Base-by-base conservation (phyloP, 2,888 invertebrate species). In the Myopa tessellatipennis region DNA sequence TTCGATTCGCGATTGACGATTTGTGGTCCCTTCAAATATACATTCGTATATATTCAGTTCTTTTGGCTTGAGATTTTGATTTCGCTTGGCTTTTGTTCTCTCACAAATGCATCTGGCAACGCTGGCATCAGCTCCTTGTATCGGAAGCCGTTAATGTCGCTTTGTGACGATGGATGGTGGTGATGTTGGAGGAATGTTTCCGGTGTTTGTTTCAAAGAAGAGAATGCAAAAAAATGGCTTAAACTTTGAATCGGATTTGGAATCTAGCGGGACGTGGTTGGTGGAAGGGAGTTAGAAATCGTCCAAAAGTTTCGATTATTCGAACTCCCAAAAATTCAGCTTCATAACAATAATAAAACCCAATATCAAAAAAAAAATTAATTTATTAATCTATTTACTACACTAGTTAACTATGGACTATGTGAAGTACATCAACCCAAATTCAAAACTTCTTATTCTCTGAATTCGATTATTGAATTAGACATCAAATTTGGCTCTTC, bases 101-200 rank as follows among this genome's bases (percentile, higher is more conserved):
- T 82, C 81, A 82, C 82, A 82, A 82, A 82, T 83, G 82, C 82
- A 81, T 83, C 82, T 82, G 81, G 82, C 81, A 80, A 80, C 80
- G 5, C 16, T 26, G 45, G 50, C 14, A 50, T 10, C 50, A 8
- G 50, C 50, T 50, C 8, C 14, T 50, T 14, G 50, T 50, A 50
- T 50, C 8, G 14, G 50, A 50, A 50, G 50, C 14, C 14, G 1
- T 50, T 50, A 50, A 65, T 38, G 18, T 65, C 34, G 26, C 63
- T 26, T 65, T 14, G 26, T 26, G 26, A 26, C 26, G 26, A 26
- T 65, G 26, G 12, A 36, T 36, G 26, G 34, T 65, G 14, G 16
- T 65, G 63, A 40, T 40, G 55, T n/a, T 16, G 55, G 55, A 65
- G 6, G 18, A 26, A 55, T 55, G 55, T 55, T 55, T 55, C 16